A percentile compares a stretch with the other conserved stretches of the same genome.
Conservation (phyloP, 2,888 invertebrate species). For the Eubasilissa splendida region DNA sequence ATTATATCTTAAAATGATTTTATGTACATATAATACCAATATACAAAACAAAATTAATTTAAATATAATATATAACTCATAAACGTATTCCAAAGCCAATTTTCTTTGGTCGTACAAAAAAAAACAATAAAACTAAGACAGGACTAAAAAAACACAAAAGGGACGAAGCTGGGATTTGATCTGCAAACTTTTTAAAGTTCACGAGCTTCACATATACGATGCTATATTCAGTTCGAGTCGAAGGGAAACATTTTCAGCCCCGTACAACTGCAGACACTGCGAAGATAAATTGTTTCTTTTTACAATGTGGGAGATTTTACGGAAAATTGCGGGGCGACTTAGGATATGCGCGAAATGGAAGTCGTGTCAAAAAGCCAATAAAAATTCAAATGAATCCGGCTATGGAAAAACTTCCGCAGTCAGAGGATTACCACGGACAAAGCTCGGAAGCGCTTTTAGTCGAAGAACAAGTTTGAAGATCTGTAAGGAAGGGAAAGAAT, state of each 20-base stretch:
- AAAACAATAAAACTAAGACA: conserved; percentile 8
- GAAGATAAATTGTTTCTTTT: neutral
- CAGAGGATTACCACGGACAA: conserved; percentile 29
- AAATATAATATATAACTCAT: too few species aligned
- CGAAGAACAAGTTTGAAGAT: conserved; percentile 3
- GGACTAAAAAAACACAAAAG: neutral
- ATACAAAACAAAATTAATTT: neutral
- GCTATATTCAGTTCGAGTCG: neutral
- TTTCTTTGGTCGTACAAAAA: neutral
- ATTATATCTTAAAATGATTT: too few species aligned
- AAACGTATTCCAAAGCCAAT: too few species aligned
- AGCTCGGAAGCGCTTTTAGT: conserved; percentile 8
- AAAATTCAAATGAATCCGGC: conserved; percentile 53
- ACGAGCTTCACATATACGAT: neutral
- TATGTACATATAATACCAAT: neutral
- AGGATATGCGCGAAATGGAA: neutral
- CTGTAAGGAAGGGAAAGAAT: neutral
- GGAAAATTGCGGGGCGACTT: neutral
- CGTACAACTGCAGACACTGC: neutral
- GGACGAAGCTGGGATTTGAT: conserved; percentile 10
- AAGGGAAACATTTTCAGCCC: neutral
- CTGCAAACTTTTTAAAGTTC: conserved; percentile 6
- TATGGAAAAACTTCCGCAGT: conserved; percentile 20
- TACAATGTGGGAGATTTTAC: neutral
- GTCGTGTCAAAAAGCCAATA: conserved; percentile 48